phyloP scores from a whole-genome alignment of 2,113 vertebrate genomes.

The Misgurnus anguillicaudatus region DNA sequence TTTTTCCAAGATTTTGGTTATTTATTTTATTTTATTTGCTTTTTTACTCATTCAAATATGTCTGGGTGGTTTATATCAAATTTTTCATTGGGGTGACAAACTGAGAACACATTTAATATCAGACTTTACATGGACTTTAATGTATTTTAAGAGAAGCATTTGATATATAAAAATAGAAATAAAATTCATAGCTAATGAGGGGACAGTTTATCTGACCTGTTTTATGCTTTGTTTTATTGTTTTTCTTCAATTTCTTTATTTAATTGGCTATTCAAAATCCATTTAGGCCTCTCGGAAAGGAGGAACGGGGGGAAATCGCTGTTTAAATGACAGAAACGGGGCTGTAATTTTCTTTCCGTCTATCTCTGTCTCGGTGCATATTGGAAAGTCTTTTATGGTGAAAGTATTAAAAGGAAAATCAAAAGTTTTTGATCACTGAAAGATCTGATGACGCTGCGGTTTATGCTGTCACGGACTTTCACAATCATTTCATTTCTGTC shows the following conservation, averaged over 20 bases:
- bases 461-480: conserved; percentile 8
- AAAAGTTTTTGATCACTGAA: conserved; percentile 1
- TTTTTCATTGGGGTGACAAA: no score
- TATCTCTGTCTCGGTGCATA: not conserved
- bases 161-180: no score
- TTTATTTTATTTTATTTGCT: no score
- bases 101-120: no score
- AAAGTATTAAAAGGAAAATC: not conserved
- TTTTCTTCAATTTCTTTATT: not conserved
- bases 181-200: no score
- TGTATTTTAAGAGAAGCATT: no score
- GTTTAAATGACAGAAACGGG: conserved; percentile 12
- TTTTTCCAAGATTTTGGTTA: no score
- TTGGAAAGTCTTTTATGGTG: not conserved
- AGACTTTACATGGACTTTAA: no score
- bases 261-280: not conserved
- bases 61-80: no score
- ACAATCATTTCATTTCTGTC: conserved; percentile 14
- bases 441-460: conserved; percentile 18
- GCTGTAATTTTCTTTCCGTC: not conserved
- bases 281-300: not conserved
- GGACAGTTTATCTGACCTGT: not conserved
- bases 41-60: no score
- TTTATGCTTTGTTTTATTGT: conserved; percentile 13
- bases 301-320: not conserved